Base-by-base conservation (phyloP, 2,888 invertebrate species). In the Trissoscelio sp. region DNA sequence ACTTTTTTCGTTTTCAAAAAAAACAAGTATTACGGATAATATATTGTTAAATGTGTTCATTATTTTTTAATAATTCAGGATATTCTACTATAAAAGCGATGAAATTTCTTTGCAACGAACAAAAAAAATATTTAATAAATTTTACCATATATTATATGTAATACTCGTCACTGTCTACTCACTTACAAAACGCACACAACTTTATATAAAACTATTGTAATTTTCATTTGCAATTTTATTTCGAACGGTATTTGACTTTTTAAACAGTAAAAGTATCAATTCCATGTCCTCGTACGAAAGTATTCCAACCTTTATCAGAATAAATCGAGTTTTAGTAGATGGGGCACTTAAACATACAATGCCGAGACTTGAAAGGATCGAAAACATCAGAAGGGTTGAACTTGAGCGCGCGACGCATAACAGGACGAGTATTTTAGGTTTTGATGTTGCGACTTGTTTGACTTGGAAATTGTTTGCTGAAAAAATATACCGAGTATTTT, bases 161-260 rank as follows among this genome's bases (percentile, higher is more conserved):
- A n/a, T n/a, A n/a, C n/a, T n/a, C n/a, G n/a, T n/a, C n/a, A n/a
- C n/a, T n/a, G n/a, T n/a, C n/a, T n/a, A n/a, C n/a, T n/a, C n/a
- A n/a, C n/a, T n/a, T 51, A 42, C 24, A 34, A 64, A 44, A 14
- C 42, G 39, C 39, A 28, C 22, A 22, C 22, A 37, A 58, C 66
- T 53, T 69, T 53, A 53, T 60, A 39, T 42, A 60, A 67, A 75
- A 67, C 28, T 28, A 84, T 64, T 44, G 64, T 75, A 57, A 62
- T 83, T 85, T 66, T 82, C 80, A 74, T 77, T 78, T 66, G 66
- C 66, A 74, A 83, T 84, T 85, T 83, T 74, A 78, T 72, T 72
- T 67, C 48, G 11, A 55, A 39, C 9, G 60, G 75, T 67, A 87
- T 87, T 87, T 85, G 84, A 86, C 86, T 87, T 87, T 87, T 86